Percentiles rank a stretch among this genome's conserved stretches.
Conservation (phyloP, 2,113 vertebrate genomes). For the Ariopsis seemanni region DNA sequence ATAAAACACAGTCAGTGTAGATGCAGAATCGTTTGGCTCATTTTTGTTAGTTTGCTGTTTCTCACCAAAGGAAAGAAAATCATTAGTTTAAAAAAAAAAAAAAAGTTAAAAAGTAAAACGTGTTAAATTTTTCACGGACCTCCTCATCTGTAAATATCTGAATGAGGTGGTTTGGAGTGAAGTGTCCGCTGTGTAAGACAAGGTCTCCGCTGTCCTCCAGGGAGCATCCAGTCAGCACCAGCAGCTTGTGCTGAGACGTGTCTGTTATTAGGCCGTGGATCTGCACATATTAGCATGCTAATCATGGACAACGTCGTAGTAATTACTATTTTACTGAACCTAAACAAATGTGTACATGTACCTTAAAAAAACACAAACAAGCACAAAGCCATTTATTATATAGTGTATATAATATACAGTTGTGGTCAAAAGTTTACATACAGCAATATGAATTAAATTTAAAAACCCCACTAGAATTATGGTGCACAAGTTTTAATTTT, state of each 20-base stretch:
- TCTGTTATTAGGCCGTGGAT: slow-evolving; percentile 77
- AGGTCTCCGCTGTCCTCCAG: slow-evolving; percentile 80
- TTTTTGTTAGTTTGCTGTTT: neutral
- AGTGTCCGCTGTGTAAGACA: slow-evolving; percentile 78
- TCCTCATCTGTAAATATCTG: slow-evolving; percentile 81
- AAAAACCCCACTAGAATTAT: no score
- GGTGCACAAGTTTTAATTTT: no score
- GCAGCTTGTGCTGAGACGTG: slow-evolving; percentile 76
- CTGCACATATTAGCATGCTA: slow-evolving; percentile 58
- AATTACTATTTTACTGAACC: neutral
- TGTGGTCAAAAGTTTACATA: no score
- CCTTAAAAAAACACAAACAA: neutral
- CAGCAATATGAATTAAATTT: no score
- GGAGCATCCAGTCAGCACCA: slow-evolving; percentile 79
- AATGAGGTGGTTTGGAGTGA: slow-evolving; percentile 76
- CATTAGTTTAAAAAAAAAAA: neutral
- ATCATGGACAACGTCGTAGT: neutral
- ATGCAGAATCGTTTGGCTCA: neutral
- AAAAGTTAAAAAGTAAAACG: no score
- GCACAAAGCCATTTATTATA: neutral
- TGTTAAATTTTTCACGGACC: slow-evolving; percentile 58
- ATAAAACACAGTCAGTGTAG: neutral
- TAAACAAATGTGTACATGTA: neutral
- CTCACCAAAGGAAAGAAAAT: neutral
- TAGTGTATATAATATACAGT: no score